Conservation (phyloP, 2,888 invertebrate genomes). For the Lottia scabra region DNA sequence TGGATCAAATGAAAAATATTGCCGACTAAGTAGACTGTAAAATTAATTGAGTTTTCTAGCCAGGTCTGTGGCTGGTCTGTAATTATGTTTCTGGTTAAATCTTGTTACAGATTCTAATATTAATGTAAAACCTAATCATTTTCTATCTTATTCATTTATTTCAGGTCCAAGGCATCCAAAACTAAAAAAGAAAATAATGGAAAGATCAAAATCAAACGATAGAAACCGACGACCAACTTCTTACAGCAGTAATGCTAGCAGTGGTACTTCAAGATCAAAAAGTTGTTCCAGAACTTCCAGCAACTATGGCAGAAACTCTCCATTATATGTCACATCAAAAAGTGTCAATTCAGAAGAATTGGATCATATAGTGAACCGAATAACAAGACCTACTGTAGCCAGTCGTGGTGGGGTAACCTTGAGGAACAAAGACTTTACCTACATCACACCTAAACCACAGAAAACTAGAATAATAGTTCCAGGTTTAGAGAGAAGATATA, state of each 20-base stretch:
- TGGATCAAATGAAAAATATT: too few species aligned
- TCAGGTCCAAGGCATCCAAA: too few species aligned
- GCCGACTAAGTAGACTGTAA: too few species aligned
- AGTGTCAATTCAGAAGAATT: slow-evolving; percentile 37
- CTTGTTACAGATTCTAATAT: too few species aligned
- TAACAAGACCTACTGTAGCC: slow-evolving; percentile 53
- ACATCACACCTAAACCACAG: slow-evolving; percentile 42
- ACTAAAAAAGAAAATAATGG: not conserved
- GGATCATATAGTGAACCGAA: slow-evolving; percentile 43
- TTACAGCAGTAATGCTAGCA: not conserved
- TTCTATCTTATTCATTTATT: too few species aligned
- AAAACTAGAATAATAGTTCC: slow-evolving; percentile 57
- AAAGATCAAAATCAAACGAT: not conserved
- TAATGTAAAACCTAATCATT: too few species aligned
- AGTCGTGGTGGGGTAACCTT: slow-evolving; percentile 49
- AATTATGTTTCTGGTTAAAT: too few species aligned
- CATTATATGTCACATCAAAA: not conserved
- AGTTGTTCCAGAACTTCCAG: not conserved
- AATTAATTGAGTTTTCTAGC: too few species aligned
- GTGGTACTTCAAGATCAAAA: not conserved
- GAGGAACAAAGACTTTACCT: slow-evolving; percentile 44
- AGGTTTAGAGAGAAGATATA: slow-evolving; percentile 46
- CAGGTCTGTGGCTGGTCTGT: too few species aligned
- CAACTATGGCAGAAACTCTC: not conserved
- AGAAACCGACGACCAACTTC: not conserved